Evolutionary conservation across 1,140 invertebrate species (phyloP), one percentile per base, ranked within the genome.

Genomic region (Schmidtea mediterranea): DNA sequence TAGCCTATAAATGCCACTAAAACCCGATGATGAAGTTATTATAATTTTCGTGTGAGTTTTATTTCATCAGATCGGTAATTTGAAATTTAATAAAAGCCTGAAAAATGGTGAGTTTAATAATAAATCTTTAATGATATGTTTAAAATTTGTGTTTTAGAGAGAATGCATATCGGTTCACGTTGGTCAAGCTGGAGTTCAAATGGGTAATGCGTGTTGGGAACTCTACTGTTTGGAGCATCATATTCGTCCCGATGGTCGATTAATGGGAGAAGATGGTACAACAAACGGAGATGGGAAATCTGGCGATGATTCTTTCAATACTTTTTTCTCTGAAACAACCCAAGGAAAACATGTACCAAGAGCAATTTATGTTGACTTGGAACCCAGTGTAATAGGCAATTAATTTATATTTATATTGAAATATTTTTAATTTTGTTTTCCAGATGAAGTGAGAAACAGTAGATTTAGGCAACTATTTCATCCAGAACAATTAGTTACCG

Each of bases 291-390:
- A 32, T 10, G 26, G 26, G 3, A 32, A 32, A 32, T 32, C 26
- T 32, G 3, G 26, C 10, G 38, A 18, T n/a, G 16, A 39, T 39
- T 39, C 38, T 39, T 15, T 39, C 16, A 15, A 18, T 18, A 39
- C 38, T 39, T 39, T 39, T 39, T 39, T 15, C 16, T 15, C 13
- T 3, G 13, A 39, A 39, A 15, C 38, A 8, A 18, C 13, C 3
- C 13, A 18, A 15, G 38, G 38, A 39, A 39, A 39, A 18, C 13
- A 15, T 6, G 38, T 83, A 15, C 79, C 79, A 1, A 65, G 79
- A 53, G 79, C 79, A 9, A 75, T 69, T 39, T 82, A 80, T 59
- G 77, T 83, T 2, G 80, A 84, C 62, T 66, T 84, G 52, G 81
- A 84, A 61, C 79, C 80, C 10, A 81, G 78, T 53, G 79, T 81